Evolutionary conservation across 2,888 invertebrate species (phyloP), one percentile per base, ranked within the genome.

Genomic region (Cetonia aurata): DNA sequence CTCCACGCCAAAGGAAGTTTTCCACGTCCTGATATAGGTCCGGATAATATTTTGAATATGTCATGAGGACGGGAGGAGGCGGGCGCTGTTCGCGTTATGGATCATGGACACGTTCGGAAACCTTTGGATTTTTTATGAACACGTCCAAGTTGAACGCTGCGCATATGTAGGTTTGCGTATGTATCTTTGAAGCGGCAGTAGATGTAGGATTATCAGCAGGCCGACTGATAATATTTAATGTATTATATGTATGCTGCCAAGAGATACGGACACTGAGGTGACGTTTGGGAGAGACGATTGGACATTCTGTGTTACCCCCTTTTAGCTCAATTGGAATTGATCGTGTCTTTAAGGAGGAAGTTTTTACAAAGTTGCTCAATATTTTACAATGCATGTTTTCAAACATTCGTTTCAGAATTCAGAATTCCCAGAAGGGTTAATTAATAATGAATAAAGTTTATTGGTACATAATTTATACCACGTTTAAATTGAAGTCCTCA

Each of bases 51-150:
- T 78, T 79, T 82, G 81, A 82, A 82, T 82, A 81, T 81, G 79
- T 80, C 80, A 82, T 82, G 82, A 82, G 77, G 74, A 71, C 70
- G 76, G 76, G 79, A 79, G 80, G 79, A 77, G 79, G 78, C 76
- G 75, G 67, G 70, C 75, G 76, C 75, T 75, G 71, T 69, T 67
- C 71, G 13, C 70, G 75, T 75, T 77, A 75, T 77, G 73, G 76
- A 75, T 75, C 74, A 76, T 75, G 67, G 55, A 52, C 67, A 55
- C 65, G 65, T 65, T 65, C 42, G 53, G 46, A 52, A 48, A 67
- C 67, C 44, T 37, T 31, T 67, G 67, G 46, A 67, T 67, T 67
- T 67, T 67, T 67, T 55, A 67, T 67, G 46, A 67, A 48, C 44
- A 48, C 50, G 62, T 62, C 62, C 62, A 48, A 46, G 31, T 62